Evolutionary conservation across 2,888 invertebrate genomes (phyloP).

Genomic region (Agriotes lineatus): DNA sequence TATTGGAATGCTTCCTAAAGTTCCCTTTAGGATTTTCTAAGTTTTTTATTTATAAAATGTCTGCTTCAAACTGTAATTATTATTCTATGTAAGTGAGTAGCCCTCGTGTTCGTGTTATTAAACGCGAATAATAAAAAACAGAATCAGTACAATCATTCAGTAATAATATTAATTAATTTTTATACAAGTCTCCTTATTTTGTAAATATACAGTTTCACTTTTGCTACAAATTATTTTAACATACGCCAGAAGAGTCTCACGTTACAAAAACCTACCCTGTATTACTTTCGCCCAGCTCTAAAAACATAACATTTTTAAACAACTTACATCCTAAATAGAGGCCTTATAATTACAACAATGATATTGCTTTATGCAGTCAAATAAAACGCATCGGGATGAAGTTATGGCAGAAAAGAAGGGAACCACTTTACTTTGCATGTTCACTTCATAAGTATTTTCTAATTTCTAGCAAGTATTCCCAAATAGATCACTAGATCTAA

Average conservation of each 20-base stretch:
- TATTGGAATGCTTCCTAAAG: too few relatives aligned
- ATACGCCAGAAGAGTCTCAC: conserved; percentile 9
- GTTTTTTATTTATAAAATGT: too few relatives aligned
- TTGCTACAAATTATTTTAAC: conserved; percentile 18
- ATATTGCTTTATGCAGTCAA: conserved; percentile 1
- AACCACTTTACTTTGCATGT: too few relatives aligned
- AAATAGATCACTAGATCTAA: too few relatives aligned
- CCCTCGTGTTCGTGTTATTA: too few relatives aligned
- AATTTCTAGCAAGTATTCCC: too few relatives aligned
- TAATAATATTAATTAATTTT: conserved; percentile 10
- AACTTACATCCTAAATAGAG: conserved; percentile 2
- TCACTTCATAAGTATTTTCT: too few relatives aligned
- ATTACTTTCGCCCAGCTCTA: conserved; percentile 12
- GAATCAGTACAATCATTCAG: not conserved
- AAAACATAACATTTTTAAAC: conserved; percentile 3
- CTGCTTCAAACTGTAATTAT: too few relatives aligned
- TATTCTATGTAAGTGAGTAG: too few relatives aligned
- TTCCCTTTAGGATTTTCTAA: too few relatives aligned
- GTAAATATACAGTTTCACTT: conserved; percentile 23
- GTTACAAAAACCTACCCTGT: conserved; percentile 33
- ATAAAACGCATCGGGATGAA: not conserved
- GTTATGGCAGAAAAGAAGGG: too few relatives aligned
- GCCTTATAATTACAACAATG: not conserved
- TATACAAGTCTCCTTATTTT: conserved; percentile 9
- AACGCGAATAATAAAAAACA: not conserved